Evolutionary conservation across 2,888 invertebrate genomes (phyloP), one percentile per base, ranked within the genome.

Genomic region (Agrotis puta): DNA sequence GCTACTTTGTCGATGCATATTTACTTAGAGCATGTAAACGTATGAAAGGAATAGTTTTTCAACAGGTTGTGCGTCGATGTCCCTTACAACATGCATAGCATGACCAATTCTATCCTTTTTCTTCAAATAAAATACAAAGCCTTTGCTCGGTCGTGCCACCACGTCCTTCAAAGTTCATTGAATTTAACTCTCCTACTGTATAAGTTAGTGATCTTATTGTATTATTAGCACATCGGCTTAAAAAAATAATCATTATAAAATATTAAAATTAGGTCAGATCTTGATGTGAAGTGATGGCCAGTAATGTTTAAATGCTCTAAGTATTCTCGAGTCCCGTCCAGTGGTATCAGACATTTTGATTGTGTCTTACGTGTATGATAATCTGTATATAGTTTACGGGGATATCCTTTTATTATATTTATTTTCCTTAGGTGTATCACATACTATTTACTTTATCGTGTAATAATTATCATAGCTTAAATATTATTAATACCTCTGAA

Each of bases 241-340:
- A n/a, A n/a, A n/a, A n/a, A n/a, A n/a, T n/a, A n/a, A n/a, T n/a
- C n/a, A n/a, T n/a, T n/a, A n/a, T n/a, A n/a, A n/a, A n/a, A n/a
- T n/a, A n/a, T n/a, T n/a, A 33, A 33, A 33, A 33, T 33, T 7
- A 33, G 7, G 7, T 16, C n/a, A 20, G 9, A 7, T 16, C 39
- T 14, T 20, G n/a, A 27, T 27, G 4, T 27, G 27, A 4, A 27
- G 27, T 27, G 27, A 3, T 5, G 4, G 2, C 18, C 27, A 9
- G 48, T 47, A 7, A 43, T 79, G 83, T 83, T 80, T 83, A 68
- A 51, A 79, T 79, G 76, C 83, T 79, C 83, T 68, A 63, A 68
- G 81, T 62, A 51, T 2, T 48, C 20, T 68, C 83, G 84, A 70
- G 70, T 77, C 86, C 83, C 83, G 86, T 83, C 86, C 83, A 83